Evolutionary conservation across 2,113 vertebrate genomes (phyloP).

Genomic region (Stigmatopora nigra): DNA sequence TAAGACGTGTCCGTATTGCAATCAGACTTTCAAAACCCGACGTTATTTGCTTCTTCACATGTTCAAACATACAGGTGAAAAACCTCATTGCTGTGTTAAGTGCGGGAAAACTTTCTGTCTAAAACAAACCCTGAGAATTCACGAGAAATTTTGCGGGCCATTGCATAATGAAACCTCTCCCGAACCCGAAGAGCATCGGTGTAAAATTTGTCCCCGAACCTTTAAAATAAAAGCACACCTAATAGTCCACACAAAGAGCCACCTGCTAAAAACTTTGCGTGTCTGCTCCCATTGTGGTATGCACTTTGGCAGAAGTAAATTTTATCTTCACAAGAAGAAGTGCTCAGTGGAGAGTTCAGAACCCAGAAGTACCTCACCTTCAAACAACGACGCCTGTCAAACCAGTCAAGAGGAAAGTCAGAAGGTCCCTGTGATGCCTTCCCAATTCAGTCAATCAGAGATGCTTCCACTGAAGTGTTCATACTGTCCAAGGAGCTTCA

Average conservation of each 20-base stretch:
- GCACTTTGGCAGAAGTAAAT: constrained; percentile 53
- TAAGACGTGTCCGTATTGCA: constrained; percentile 67
- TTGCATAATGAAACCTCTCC: background rate
- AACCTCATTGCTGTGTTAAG: constrained; percentile 52
- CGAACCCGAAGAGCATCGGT: constrained; percentile 7
- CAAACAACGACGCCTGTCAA: background rate
- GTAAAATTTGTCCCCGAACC: constrained; percentile 55
- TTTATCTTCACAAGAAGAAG: constrained; percentile 38
- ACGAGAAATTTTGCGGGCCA: constrained; percentile 46
- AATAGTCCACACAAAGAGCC: constrained; percentile 50
- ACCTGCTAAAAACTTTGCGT: constrained; percentile 49
- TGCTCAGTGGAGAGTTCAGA: constrained; percentile 13
- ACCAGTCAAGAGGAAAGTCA: background rate
- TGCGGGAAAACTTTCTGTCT: constrained; percentile 63
- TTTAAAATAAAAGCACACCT: constrained; percentile 46
- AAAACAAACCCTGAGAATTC: constrained; percentile 40
- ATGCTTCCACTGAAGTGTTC: constrained; percentile 49
- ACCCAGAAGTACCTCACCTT: background rate
- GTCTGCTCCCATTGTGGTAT: constrained; percentile 58
- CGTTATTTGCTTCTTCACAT: constrained; percentile 62
- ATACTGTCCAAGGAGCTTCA: constrained; percentile 59
- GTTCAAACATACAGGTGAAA: constrained; percentile 60
- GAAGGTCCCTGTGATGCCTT: background rate
- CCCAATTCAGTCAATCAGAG: constrained; percentile 18
- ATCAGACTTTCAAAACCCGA: constrained; percentile 37